These are phyloP conservation scores for Acyrthosiphon pisum DNA, from an alignment of 1,140 invertebrate genomes.

Conservation along the genomic window DNA sequence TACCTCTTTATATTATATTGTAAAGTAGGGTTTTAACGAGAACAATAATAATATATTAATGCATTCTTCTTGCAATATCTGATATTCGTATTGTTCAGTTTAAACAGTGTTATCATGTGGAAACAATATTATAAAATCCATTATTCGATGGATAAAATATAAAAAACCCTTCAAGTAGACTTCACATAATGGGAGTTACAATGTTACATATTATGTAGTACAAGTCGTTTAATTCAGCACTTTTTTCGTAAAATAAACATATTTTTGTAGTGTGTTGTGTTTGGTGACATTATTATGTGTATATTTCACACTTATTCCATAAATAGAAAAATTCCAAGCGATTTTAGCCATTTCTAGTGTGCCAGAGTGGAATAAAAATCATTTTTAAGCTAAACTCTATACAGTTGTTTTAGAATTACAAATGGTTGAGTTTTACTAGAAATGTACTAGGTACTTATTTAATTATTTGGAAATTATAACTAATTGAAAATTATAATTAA, in stretches of 20 bases:
- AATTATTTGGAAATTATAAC: no score
- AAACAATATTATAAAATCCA: conserved; percentile 15
- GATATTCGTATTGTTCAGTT: not conserved
- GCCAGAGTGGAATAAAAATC: not conserved
- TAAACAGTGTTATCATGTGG: not conserved
- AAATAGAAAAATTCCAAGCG: not conserved
- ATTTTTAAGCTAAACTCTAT: not conserved
- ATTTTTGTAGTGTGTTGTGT: not conserved
- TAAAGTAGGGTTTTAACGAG: not conserved
- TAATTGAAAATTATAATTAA: no score
- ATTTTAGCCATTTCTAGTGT: not conserved
- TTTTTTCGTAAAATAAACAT: conserved; percentile 2
- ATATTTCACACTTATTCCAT: not conserved
- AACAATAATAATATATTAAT: conserved; percentile 20
- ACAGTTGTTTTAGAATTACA: not conserved
- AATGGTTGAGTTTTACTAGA: not conserved
- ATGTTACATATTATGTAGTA: not conserved
- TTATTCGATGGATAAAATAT: conserved; percentile 17
- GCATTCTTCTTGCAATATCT: not conserved
- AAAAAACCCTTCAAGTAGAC: not conserved
- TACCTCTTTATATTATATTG: not conserved
- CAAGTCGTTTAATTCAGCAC: not conserved
- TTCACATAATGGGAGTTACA: not conserved
- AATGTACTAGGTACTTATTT: not conserved
- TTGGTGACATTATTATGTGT: not conserved